Conservation (phyloP, 1,140 invertebrate genomes). For the Drosophila mayri region DNA sequence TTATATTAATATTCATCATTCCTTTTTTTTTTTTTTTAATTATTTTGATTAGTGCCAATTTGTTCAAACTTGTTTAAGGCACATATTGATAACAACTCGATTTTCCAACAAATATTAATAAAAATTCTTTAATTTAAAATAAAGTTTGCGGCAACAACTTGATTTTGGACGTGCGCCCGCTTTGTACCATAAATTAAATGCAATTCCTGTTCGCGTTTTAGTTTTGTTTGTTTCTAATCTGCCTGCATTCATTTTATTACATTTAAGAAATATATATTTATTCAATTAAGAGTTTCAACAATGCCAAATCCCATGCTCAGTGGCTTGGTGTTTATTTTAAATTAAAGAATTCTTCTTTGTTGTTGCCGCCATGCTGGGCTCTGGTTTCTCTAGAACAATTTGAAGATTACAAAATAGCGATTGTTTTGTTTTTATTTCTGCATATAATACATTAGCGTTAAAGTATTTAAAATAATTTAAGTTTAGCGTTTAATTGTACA, state of each 20-base stretch:
- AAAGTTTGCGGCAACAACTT: slow-evolving; percentile 32
- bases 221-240: slow-evolving; percentile 42
- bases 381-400: slow-evolving; percentile 12
- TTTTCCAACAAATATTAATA: slow-evolving; percentile 21
- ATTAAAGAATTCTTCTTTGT: slow-evolving; percentile 69
- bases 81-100: slow-evolving; percentile 53
- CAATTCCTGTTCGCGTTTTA: slow-evolving; percentile 52
- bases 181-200: slow-evolving; percentile 83
- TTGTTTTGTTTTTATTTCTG: slow-evolving; percentile 54
- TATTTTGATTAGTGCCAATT: slow-evolving; percentile 54
- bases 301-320: neutral
- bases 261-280: slow-evolving; percentile 31
- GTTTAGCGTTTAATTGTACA: slow-evolving; percentile 69
- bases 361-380: slow-evolving; percentile 9
- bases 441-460: slow-evolving; percentile 74
- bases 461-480: slow-evolving; percentile 66
- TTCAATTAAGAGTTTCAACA: slow-evolving; percentile 29
- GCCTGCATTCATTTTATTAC: slow-evolving; percentile 23
- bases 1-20: slow-evolving; percentile 10
- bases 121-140: slow-evolving; percentile 80
- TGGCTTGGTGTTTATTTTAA: slow-evolving; percentile 56
- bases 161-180: slow-evolving; percentile 3
- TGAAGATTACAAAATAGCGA: slow-evolving; percentile 16
- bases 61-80: slow-evolving; percentile 49
- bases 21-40: no score